Evolutionary conservation across 2,888 invertebrate species (phyloP), one percentile per base, ranked within the genome.

Genomic region (Pollenia angustigena): DNA sequence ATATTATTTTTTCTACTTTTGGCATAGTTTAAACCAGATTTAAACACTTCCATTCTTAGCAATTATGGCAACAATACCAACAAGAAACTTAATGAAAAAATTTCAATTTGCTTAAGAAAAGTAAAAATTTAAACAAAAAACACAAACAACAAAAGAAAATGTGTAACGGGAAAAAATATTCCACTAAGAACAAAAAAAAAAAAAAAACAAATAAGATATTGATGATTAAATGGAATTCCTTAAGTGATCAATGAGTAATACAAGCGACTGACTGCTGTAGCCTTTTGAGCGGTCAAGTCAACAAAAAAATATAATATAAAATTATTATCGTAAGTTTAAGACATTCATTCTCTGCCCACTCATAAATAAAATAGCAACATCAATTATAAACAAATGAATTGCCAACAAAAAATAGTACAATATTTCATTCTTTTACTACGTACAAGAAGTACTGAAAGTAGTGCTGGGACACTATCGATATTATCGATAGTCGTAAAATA

Each of bases 231-330:
- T 81, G 86, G 81, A 81, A 87, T 81, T 87, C 80, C 72, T 81
- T 52, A 80, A 83, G 60, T 83, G 83, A 72, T 83, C 76, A 74
- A 81, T 87, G 86, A 87, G 80, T 87, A 87, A 87, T 87, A 40
- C 80, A 14, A 16, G 60, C 46, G 32, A 58, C 69, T 11, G 32
- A 56, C 16, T 1, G 4, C 44, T n/a, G 8, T 32, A 40, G 18
- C 12, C 16, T 32, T 32, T 16, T 48, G 50, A 68, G 69, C 16
- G 10, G 54, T 56, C 42, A 52, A 56, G 40, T 42, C n/a, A 76
- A 60, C 14, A 54, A 72, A 50, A 52, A 46, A 50, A 58, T 46
- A 46, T 66, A 23, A 54, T 44, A 44, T 32, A 62, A 60, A 58
- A 79, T 68, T 58, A 56, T 66, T 52, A 16, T 64, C 44, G 48